Conservation (phyloP, 37 sponge, comb jelly and placozoan species). For the Agelas oroides region DNA sequence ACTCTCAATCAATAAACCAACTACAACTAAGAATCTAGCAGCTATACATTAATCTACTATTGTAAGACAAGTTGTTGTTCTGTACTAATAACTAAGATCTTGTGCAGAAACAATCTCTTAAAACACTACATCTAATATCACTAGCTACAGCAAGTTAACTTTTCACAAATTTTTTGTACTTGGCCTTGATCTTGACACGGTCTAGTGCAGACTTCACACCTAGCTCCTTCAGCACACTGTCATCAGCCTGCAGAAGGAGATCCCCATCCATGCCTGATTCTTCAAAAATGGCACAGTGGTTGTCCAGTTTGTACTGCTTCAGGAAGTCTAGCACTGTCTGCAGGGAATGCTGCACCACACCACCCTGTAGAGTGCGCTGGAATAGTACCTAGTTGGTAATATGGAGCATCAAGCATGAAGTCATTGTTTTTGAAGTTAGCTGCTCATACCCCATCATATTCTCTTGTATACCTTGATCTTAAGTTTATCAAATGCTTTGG, state of each 20-base stretch:
- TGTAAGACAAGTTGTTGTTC: too few species aligned
- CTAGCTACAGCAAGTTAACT: too few species aligned
- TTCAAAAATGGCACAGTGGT: constrained; percentile 20
- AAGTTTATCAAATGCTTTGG: constrained; percentile 20
- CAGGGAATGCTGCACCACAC: background rate
- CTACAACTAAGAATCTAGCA: too few species aligned
- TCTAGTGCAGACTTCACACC: constrained; percentile 28
- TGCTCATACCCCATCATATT: too few species aligned
- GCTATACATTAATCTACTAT: too few species aligned
- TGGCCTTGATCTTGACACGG: constrained; percentile 15
- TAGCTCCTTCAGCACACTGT: constrained; percentile 46
- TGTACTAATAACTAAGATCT: too few species aligned
- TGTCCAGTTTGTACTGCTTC: constrained; percentile 19
- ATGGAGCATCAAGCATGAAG: too few species aligned
- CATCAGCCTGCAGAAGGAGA: constrained; percentile 14
- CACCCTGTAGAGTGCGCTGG: background rate
- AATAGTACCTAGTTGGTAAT: too few species aligned
- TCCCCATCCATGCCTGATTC: constrained; percentile 34
- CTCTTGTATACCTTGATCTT: constrained; percentile 36
- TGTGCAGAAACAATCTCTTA: too few species aligned
- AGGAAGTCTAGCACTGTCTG: constrained; percentile 4
- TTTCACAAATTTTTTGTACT: constrained; percentile 30
- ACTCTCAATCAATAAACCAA: constrained; percentile 45
- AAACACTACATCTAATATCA: too few species aligned
- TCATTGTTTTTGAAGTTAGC: too few species aligned